Base-by-base conservation (phyloP, 2,888 invertebrate genomes). In the Pilophorus perplexus region DNA sequence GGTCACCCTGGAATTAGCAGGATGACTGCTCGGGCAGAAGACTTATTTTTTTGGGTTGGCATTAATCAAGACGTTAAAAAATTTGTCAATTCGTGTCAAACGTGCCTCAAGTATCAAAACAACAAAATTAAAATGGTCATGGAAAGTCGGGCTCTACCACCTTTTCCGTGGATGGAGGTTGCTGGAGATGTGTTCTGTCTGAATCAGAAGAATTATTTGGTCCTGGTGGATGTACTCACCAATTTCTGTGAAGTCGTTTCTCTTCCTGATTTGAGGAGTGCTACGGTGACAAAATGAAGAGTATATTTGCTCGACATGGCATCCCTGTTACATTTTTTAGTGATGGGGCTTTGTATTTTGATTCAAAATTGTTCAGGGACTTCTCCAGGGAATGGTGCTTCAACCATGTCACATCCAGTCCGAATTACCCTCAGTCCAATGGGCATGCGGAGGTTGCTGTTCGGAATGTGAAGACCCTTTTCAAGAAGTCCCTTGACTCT, bases 221-320 rank as follows among this genome's bases (percentile, higher is more conserved):
- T 27, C 23, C 6, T 23, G 25, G 33, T 54, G 3, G 27, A 54
- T 23, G 27, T 37, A 5, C 33, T 54, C 4, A 54, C 54, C 18
- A 28, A 54, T 28, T 25, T n/a, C 16, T 20, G 18, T 54, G 33
- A 54, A n/a, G 54, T 54, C 1, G 22, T 4, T 37, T 22, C 37
- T 8, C 38, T 55, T 1, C 55, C 55, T 4, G 55, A 37, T 18
- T 55, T 37, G 38, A 10, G 16, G 12, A 38, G 55, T 55, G 22
- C 1, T 16, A 55, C 55, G n/a, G 25, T 72, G 12, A 64, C 14
- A 48, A 64, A 23, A 28, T 68, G 20, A 64, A 68, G 28, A 25
- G 22, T 3, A 59, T 65, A 6, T 68, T 68, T 33, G 50, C 54
- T 3, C 20, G 65, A 16, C 64, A 66, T 57, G 68, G 67, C 6